Percentiles rank a stretch among this genome's conserved stretches.
Conservation (phyloP, 2,888 invertebrate genomes). For the Drosophila macrospina region DNA sequence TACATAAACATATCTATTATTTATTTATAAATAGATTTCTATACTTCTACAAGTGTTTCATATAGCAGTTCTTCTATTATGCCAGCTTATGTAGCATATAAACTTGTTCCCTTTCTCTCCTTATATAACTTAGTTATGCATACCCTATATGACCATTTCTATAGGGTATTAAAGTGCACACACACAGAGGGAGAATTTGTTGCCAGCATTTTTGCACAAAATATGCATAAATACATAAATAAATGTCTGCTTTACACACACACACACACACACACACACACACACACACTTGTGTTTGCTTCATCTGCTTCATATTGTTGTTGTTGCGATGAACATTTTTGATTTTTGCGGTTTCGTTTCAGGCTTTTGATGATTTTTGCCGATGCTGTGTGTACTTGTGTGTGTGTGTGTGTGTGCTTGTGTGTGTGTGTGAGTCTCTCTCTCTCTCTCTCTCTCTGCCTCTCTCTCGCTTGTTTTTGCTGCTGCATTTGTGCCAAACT, state of each 20-base stretch:
- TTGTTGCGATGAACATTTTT: constrained; percentile 49
- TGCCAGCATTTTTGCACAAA: constrained; percentile 65
- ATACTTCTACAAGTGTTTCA: too few relatives aligned
- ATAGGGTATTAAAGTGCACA: constrained; percentile 21
- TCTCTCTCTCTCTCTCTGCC: constrained; percentile 12
- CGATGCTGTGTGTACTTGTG: constrained; percentile 17
- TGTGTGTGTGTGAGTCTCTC: constrained; percentile 12
- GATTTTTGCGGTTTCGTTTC: constrained; percentile 67
- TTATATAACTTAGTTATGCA: too few relatives aligned
- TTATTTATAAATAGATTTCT: too few relatives aligned
- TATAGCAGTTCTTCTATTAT: too few relatives aligned
- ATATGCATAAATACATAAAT: constrained; percentile 78
- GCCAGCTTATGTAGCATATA: too few relatives aligned
- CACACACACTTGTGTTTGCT: constrained; percentile 10
- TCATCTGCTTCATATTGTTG: constrained; percentile 2
- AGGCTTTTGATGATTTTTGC: constrained; percentile 58
- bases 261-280: constrained; percentile 24
- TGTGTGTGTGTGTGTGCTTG: background rate
- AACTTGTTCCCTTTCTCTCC: too few relatives aligned
- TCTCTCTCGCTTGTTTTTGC: too few relatives aligned
- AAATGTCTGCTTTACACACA: constrained; percentile 53
- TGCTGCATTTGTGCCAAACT: constrained; percentile 46
- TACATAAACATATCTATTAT: too few relatives aligned
- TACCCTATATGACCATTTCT: background rate
- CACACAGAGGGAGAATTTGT: constrained; percentile 37